Percentiles rank a stretch among this genome's conserved stretches.
These are phyloP conservation scores for Chrysolina oricalcia DNA, from an alignment of 2,888 invertebrate genomes.

Conservation along the genomic window DNA sequence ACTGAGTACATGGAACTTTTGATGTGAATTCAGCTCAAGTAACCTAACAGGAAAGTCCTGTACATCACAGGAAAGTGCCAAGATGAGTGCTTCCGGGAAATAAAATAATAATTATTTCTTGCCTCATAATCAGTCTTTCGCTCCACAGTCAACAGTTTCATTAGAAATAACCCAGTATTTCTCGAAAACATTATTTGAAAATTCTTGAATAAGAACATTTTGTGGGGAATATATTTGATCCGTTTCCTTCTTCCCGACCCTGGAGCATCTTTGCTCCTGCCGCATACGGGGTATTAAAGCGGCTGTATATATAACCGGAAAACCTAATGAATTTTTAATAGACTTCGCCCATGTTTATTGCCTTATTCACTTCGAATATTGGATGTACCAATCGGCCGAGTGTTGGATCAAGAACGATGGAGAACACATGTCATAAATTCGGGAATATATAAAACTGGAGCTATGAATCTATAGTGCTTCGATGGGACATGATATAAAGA, in stretches of 20 bases:
- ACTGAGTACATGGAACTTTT: too few species aligned
- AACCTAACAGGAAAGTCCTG: too few species aligned
- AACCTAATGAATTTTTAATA: slow-evolving; percentile 49
- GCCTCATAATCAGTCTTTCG: too few species aligned
- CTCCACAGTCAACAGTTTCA: too few species aligned
- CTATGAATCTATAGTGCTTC: slow-evolving; percentile 20
- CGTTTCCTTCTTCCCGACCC: background rate
- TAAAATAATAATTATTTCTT: too few species aligned
- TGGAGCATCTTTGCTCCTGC: slow-evolving; percentile 6
- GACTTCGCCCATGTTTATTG: slow-evolving; percentile 58
- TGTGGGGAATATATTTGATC: too few species aligned
- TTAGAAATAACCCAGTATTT: too few species aligned
- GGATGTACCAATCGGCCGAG: slow-evolving; percentile 59
- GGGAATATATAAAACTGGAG: slow-evolving; percentile 1
- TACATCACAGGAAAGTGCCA: too few species aligned
- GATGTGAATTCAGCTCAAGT: too few species aligned
- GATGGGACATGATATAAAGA: background rate
- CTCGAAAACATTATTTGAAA: too few species aligned
- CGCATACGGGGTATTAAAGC: slow-evolving; percentile 14
- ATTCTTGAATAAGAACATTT: background rate
- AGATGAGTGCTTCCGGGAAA: too few species aligned
- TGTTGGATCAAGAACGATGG: slow-evolving; percentile 25
- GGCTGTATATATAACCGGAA: slow-evolving; percentile 37
- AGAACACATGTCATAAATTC: slow-evolving; percentile 21
- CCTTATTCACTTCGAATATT: slow-evolving; percentile 63